phyloP scores from a whole-genome alignment of 2,888 invertebrate genomes.

The Heliconius hortense region DNA sequence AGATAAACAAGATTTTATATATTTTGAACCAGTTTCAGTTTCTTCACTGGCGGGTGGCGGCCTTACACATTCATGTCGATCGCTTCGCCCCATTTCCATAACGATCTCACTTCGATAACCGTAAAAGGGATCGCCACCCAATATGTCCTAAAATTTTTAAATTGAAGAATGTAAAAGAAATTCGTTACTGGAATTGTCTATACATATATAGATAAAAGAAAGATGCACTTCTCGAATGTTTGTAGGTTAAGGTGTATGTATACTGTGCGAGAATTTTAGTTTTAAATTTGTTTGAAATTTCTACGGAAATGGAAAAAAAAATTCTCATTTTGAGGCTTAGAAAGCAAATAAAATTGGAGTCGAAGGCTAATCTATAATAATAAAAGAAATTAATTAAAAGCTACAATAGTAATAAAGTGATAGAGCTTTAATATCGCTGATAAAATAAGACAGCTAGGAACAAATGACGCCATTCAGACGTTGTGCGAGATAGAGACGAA shows the following conservation, averaged over 20 bases:
- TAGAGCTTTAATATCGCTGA: neutral
- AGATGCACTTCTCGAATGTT: too few relatives aligned
- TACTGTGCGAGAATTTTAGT: too few relatives aligned
- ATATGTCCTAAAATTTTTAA: neutral
- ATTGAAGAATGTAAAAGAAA: neutral
- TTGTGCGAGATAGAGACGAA: neutral
- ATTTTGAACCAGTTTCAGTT: constrained; percentile 1
- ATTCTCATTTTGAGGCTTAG: too few relatives aligned
- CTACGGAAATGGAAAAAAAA: too few relatives aligned
- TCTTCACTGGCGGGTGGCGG: neutral
- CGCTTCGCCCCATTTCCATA: constrained; percentile 8
- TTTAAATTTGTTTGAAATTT: too few relatives aligned
- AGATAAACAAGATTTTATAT: neutral
- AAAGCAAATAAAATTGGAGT: too few relatives aligned
- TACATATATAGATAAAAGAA: too few relatives aligned
- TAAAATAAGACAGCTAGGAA: neutral
- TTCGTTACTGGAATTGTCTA: neutral
- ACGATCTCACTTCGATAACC: constrained; percentile 8
- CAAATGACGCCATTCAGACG: neutral
- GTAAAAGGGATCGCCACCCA: neutral
- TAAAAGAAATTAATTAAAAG: neutral
- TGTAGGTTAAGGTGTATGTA: too few relatives aligned
- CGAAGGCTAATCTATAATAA: neutral
- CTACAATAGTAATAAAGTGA: constrained; percentile 7
- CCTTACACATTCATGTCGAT: neutral